phyloP scores from a whole-genome alignment of 2,888 invertebrate genomes.

The Polylopha cassiicola region DNA sequence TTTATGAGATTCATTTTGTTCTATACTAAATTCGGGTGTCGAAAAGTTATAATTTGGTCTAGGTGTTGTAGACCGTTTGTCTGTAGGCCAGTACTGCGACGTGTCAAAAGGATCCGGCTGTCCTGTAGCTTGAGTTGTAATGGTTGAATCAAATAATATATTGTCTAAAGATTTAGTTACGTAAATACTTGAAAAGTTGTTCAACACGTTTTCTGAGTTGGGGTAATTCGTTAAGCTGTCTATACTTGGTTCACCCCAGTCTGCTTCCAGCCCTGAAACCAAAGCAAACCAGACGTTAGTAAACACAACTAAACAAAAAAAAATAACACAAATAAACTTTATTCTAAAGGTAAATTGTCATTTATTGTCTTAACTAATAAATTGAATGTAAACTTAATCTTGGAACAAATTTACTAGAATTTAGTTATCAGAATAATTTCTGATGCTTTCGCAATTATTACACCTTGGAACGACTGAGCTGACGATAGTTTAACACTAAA shows the following conservation, averaged over 20 bases:
- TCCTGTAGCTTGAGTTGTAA: constrained; percentile 25
- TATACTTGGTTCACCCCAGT: constrained; percentile 61
- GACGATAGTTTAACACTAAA: too few species aligned
- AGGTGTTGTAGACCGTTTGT: constrained; percentile 40
- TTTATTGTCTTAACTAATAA: too few species aligned
- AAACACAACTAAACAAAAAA: too few species aligned
- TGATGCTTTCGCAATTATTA: too few species aligned
- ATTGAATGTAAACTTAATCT: too few species aligned
- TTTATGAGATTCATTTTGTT: constrained; percentile 49
- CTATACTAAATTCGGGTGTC: constrained; percentile 29
- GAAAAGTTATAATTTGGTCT: constrained; percentile 39
- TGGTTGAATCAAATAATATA: constrained; percentile 35
- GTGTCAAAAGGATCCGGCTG: constrained; percentile 61
- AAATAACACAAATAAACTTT: too few species aligned
- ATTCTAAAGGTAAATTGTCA: too few species aligned
- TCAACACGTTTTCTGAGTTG: constrained; percentile 35
- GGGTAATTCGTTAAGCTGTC: constrained; percentile 58
- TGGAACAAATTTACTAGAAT: too few species aligned
- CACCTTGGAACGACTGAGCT: too few species aligned
- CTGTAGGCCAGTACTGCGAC: constrained; percentile 54
- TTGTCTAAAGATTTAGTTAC: constrained; percentile 66
- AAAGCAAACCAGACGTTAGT: too few species aligned
- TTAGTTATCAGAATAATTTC: too few species aligned
- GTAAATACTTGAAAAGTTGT: constrained; percentile 44
- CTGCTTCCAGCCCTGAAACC: constrained; percentile 48